These are phyloP conservation scores for Micrasema longulum DNA, from an alignment of 1,140 invertebrate genomes.

Conservation along the genomic window DNA sequence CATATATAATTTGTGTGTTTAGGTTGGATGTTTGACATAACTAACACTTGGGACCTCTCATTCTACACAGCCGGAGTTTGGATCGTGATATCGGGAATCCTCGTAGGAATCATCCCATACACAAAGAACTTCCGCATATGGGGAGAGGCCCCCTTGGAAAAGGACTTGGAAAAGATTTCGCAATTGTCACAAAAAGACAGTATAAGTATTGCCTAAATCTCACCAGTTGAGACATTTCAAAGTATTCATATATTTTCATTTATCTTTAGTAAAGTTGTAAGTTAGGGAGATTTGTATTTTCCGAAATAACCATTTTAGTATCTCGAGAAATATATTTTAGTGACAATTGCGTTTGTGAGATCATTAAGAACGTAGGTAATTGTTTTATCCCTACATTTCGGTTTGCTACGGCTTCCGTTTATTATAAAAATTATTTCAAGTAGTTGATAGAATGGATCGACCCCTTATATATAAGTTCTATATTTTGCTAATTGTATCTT, in stretches of 20 bases:
- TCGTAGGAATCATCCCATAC: constrained; percentile 76
- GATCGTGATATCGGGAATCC: constrained; percentile 80
- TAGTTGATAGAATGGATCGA: constrained; percentile 11
- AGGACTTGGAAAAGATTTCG: constrained; percentile 62
- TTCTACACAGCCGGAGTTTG: constrained; percentile 82
- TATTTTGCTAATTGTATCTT: constrained; percentile 11
- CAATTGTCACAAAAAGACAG: constrained; percentile 53
- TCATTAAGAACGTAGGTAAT: not conserved
- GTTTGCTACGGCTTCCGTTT: not conserved
- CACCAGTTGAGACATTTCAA: constrained; percentile 23
- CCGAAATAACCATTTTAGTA: constrained; percentile 18
- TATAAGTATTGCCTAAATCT: constrained; percentile 54
- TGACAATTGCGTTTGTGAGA: constrained; percentile 31
- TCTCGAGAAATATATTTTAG: constrained; percentile 23
- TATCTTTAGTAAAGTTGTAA: constrained; percentile 9
- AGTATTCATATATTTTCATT: constrained; percentile 24
- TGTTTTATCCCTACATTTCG: constrained; percentile 6
- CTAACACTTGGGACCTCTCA: constrained; percentile 77
- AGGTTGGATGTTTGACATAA: constrained; percentile 79
- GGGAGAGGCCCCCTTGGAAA: constrained; percentile 73
- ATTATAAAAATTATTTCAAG: constrained; percentile 3
- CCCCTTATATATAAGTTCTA: not conserved
- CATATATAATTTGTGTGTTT: constrained; percentile 55
- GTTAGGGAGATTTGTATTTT: constrained; percentile 24
- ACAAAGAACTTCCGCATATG: constrained; percentile 75